Conservation (phyloP, 2,888 invertebrate species). For the Drosophila subsilvestris region DNA sequence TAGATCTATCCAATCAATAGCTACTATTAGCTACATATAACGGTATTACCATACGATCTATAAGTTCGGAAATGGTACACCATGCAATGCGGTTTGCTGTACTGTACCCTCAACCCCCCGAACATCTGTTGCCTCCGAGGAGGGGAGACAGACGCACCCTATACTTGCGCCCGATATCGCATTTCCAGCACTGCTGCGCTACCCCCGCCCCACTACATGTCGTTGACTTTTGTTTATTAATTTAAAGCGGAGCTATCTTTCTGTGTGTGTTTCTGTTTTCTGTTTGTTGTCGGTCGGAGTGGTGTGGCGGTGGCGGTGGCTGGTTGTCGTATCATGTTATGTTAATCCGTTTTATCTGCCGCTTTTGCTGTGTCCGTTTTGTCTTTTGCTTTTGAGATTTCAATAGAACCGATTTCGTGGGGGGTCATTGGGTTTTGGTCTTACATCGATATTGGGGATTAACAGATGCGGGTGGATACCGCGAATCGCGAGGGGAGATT, state of each 20-base stretch:
- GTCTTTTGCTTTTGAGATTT: slow-evolving; percentile 31
- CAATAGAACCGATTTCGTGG: slow-evolving; percentile 37
- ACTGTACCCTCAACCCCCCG: slow-evolving; percentile 13
- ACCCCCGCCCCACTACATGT: slow-evolving; percentile 13
- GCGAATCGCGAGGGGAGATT: background rate
- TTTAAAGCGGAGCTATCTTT: slow-evolving; percentile 30
- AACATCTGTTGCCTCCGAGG: slow-evolving; percentile 5
- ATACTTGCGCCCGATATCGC: slow-evolving; percentile 72
- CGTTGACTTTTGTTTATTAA: slow-evolving; percentile 56
- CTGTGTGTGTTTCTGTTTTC: background rate
- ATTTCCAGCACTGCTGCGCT: slow-evolving; percentile 36
- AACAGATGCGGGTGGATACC: slow-evolving; percentile 4
- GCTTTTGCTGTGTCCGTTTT: slow-evolving; percentile 30
- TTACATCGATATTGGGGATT: slow-evolving; percentile 1
- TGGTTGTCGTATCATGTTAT: slow-evolving; percentile 27
- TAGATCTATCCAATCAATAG: slow-evolving; percentile 32
- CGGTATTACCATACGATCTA: slow-evolving; percentile 22
- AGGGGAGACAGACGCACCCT: slow-evolving; percentile 27
- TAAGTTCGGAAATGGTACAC: slow-evolving; percentile 58
- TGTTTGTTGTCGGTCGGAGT: slow-evolving; percentile 4
- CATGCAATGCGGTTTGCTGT: slow-evolving; percentile 59
- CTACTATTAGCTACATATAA: slow-evolving; percentile 19
- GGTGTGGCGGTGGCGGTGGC: too few species aligned
- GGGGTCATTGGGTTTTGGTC: slow-evolving; percentile 11
- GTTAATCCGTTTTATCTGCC: slow-evolving; percentile 52